Base-by-base conservation (phyloP, 2,888 invertebrate species). In the Mechanitis messenoides region DNA sequence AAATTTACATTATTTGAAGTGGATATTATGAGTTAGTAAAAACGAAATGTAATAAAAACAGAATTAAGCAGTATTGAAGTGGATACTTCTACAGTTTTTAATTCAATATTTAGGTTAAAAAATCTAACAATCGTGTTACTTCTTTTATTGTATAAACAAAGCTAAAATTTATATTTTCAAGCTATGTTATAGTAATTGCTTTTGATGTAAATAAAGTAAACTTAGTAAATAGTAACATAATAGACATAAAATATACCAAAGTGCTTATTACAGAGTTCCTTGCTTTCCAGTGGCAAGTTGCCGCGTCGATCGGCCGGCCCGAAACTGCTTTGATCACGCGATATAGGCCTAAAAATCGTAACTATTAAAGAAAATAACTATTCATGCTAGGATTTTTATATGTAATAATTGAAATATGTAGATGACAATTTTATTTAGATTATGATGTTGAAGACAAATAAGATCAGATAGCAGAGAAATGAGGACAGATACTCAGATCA, bases 291-390 rank as follows among this genome's bases (percentile, higher is more conserved):
- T 46, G 58, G 53, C 33, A 58, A 53, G 61, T 72, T 73, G 75
- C 76, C 74, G 78, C 74, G 73, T 75, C 74, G 75, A 80, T 76
- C 72, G 72, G 72, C 71, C 71, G 69, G 68, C 68, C 70, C 70
- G 71, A 71, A 85, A 85, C 78, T 78, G 78, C 77, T 83, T 81
- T 60, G 73, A 80, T 76, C 85, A 87, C 84, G 86, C 86, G 78
- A 86, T 74, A 72, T 74, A 78, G 76, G 73, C 72, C 72, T 71
- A 58, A 58, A 50, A 50, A 31, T 50, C 9, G 6, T 50, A 50
- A 50, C 7, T 31, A 31, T 50, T 31, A 31, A 50, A 50, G 31
- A 31, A 50, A 28, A 50, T 31, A 50, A 50, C n/a, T 47, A 47
- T 50, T 50, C 31, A 31, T 50, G 31, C 31, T 50, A 9, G 12